Base-by-base conservation (phyloP, 2,888 invertebrate species). In the Apamea sordens region DNA sequence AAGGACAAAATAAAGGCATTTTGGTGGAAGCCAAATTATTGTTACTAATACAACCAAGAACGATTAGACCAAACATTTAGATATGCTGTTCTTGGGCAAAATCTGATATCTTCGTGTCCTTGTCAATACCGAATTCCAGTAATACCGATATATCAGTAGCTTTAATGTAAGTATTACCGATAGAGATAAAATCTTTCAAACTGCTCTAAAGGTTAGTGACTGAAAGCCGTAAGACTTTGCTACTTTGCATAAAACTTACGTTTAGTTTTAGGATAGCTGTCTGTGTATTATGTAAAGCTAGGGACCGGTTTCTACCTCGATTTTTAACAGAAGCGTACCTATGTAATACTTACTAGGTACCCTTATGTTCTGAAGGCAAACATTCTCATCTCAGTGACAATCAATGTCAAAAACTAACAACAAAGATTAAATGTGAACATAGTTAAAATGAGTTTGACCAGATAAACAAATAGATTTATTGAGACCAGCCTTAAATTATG, bases 201-300 rank as follows among this genome's bases (percentile, higher is more conserved):
- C 68, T 67, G 65, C 69, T 74, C 63, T 53, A 47, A 77, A 77
- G 77, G 77, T 69, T 74, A 76, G 63, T 81, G 84, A 80, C 70
- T 77, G 36, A 67, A 72, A 77, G 41, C 63, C 41, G 50, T 69
- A 75, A 80, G 84, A 73, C 63, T 84, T 79, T 63, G 67, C 81
- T 69, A 32, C 50, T 85, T 85, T 77, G 85, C 87, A 84, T 87
- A 77, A 85, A 85, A 84, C 75, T 80, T 61, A 87, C 85, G 77
- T 85, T 77, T 73, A 70, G 65, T 87, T 87, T 83, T 50, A 74
- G 74, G 64, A 44, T 74, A 70, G 75, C 63, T 79, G 67, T 36
- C 63, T 72, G 21, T 36, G 15, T 73, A 78, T 83, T 85, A 83
- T 73, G 82, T 85, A 80, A 82, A 85, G 64, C 36, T 24, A 41